Conservation (phyloP, 2,113 vertebrate genomes). For the Agelaius phoeniceus region DNA sequence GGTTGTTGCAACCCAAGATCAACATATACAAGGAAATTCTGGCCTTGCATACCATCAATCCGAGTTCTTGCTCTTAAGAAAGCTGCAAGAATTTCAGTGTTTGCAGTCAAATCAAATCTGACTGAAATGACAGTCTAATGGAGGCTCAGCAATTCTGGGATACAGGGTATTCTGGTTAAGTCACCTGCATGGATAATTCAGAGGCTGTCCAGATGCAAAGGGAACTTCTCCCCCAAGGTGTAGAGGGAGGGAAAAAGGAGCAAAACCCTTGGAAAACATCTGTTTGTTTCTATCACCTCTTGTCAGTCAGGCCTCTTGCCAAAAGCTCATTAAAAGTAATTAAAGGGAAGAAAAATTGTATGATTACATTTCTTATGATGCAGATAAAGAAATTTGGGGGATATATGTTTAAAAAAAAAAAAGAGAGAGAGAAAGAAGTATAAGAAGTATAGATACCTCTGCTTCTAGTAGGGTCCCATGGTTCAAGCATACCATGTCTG, state of each 20-base stretch:
- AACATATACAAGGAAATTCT: neutral
- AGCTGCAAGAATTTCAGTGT: neutral
- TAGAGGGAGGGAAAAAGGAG: neutral
- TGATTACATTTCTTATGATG: neutral
- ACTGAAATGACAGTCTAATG: neutral
- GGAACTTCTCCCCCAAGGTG: slow-evolving; percentile 42
- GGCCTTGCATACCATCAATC: neutral
- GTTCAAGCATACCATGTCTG: slow-evolving; percentile 86
- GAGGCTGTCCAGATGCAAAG: slow-evolving; percentile 3
- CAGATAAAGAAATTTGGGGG: neutral
- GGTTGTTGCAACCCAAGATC: neutral
- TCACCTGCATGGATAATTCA: slow-evolving; percentile 23
- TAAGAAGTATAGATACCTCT: slow-evolving; percentile 81
- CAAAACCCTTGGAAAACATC: slow-evolving; percentile 47
- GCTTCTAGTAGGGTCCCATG: slow-evolving; percentile 85
- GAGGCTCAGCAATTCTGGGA: neutral
- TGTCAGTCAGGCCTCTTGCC: slow-evolving; percentile 39
- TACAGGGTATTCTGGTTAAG: neutral
- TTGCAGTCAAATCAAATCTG: neutral
- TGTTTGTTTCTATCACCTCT: slow-evolving; percentile 26
- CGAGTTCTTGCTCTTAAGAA: neutral
- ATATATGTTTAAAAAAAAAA: neutral
- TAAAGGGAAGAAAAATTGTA: slow-evolving; percentile 5
- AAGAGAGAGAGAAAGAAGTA: neutral
- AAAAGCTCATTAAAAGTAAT: slow-evolving; percentile 44